phyloP scores from a whole-genome alignment of 2,113 vertebrate species.

The Scomber colias region DNA sequence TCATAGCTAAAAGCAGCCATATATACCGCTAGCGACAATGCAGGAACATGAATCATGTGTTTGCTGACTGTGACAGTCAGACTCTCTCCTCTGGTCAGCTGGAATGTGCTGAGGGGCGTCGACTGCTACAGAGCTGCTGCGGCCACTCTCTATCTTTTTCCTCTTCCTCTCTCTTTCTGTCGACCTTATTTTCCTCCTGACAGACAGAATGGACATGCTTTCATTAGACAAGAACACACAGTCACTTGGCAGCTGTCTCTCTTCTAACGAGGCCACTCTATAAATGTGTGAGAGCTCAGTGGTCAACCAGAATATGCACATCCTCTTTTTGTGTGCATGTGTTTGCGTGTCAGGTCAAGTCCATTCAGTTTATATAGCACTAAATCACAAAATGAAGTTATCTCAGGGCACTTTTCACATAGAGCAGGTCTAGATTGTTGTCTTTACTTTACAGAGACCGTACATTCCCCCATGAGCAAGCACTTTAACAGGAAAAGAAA shows the following conservation, averaged over 20 bases:
- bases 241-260: slow-evolving; percentile 50
- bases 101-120: slow-evolving; percentile 56
- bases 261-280: slow-evolving; percentile 47
- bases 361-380: no score
- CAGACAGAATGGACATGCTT: slow-evolving; percentile 17
- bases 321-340: background rate
- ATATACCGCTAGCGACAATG: slow-evolving; percentile 24
- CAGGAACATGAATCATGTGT: slow-evolving; percentile 63
- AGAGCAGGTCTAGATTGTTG: no score
- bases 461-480: no score
- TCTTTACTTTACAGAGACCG: no score
- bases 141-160: slow-evolving; percentile 28
- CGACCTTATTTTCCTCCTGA: slow-evolving; percentile 32
- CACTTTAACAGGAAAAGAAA: no score
- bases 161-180: slow-evolving; percentile 30
- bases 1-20: slow-evolving; percentile 28
- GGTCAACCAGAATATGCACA: background rate
- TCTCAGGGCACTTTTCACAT: no score
- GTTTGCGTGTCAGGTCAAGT: background rate
- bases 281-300: slow-evolving; percentile 8
- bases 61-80: slow-evolving; percentile 54
- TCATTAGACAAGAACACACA: slow-evolving; percentile 36
- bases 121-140: slow-evolving; percentile 42
- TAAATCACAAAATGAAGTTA: no score
- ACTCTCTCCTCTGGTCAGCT: slow-evolving; percentile 42